A percentile compares a stretch with the other conserved stretches of the same genome.
Evolutionary conservation across 1,140 invertebrate genomes (phyloP).

Genomic region (Drosophila prosaltans): DNA sequence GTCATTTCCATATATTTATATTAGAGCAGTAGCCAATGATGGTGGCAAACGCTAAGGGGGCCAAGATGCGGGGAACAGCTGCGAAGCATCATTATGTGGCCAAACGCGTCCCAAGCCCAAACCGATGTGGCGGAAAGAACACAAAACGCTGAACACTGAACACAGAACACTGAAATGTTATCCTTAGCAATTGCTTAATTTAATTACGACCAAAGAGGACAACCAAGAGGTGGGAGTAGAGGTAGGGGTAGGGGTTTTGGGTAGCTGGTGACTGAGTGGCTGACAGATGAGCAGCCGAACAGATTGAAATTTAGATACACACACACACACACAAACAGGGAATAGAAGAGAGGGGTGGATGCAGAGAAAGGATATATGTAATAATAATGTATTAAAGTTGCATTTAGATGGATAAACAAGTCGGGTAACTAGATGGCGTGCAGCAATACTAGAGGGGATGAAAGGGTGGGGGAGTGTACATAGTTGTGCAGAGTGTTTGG

Average conservation of each 20-base stretch:
- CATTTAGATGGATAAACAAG: background rate
- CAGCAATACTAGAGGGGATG: no score
- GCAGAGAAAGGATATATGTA: background rate
- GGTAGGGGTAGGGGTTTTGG: background rate
- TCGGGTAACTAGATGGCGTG: background rate
- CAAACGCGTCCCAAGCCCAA: constrained; percentile 18
- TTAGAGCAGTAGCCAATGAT: constrained; percentile 48
- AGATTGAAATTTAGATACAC: constrained; percentile 7
- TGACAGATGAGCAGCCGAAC: constrained; percentile 8
- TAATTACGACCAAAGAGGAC: constrained; percentile 46
- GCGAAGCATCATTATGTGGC: constrained; percentile 44
- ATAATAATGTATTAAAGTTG: constrained; percentile 3
- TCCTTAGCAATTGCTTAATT: constrained; percentile 72
- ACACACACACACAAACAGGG: background rate
- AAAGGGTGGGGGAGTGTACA: background rate
- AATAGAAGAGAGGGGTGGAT: background rate
- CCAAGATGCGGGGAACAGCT: constrained; percentile 23
- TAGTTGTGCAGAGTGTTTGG: constrained; percentile 3
- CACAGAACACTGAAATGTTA: constrained; percentile 51
- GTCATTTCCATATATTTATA: constrained; percentile 79
- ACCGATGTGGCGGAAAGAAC: constrained; percentile 30
- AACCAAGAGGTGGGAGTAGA: background rate
- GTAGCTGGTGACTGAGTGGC: background rate
- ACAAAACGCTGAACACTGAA: constrained; percentile 20
- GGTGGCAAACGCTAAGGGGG: constrained; percentile 3